phyloP scores from a whole-genome alignment of 1,140 invertebrate species.

The Apis dorsata region DNA sequence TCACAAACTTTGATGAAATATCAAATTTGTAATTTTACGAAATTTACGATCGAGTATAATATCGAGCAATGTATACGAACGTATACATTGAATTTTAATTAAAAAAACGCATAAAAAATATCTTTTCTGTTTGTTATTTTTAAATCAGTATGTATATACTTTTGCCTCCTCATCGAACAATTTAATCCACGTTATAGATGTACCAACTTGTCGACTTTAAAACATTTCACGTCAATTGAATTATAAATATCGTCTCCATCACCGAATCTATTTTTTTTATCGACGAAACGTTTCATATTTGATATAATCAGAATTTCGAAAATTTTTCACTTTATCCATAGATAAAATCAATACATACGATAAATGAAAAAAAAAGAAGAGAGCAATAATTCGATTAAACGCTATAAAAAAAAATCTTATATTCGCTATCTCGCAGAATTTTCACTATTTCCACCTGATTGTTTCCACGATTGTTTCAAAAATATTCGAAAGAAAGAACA shows the following conservation, averaged over 20 bases:
- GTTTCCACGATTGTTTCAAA: too few species aligned
- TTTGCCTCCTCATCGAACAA: background rate
- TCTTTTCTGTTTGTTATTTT: background rate
- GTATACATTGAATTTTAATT: slow-evolving; percentile 2
- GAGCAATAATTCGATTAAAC: background rate
- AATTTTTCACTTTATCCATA: background rate
- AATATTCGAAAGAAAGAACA: background rate
- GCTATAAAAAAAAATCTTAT: too few species aligned
- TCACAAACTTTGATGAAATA: background rate
- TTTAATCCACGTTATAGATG: background rate
- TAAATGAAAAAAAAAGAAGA: background rate
- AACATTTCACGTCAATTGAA: background rate
- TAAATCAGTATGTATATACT: too few species aligned
- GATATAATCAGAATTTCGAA: background rate
- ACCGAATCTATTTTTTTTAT: background rate
- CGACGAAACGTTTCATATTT: background rate
- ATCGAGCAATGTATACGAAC: background rate
- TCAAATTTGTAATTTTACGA: background rate
- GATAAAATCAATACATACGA: background rate
- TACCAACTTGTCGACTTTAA: background rate
- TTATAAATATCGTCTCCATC: background rate
- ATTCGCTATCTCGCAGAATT: too few species aligned
- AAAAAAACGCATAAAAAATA: slow-evolving; percentile 11
- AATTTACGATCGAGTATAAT: too few species aligned
- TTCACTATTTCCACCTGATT: too few species aligned